Conservation (phyloP, 2,888 invertebrate species). For the Lasioglossum oenotherae region DNA sequence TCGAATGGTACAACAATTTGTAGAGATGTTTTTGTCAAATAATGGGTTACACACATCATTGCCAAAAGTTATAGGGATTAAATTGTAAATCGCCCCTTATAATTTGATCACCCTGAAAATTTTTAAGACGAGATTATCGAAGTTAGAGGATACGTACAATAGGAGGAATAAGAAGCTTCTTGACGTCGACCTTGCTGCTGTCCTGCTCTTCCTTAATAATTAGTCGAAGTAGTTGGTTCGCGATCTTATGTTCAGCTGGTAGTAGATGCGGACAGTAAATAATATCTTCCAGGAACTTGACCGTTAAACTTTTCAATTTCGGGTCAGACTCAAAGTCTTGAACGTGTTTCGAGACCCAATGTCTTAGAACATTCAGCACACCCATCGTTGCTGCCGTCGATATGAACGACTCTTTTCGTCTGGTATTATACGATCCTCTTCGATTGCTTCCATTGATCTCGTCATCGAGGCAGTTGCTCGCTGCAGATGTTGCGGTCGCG, state of each 20-base stretch:
- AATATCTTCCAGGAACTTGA: constrained; percentile 95
- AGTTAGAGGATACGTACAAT: constrained; percentile 85
- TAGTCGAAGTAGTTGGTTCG: constrained; percentile 91
- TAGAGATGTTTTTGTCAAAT: too few relatives aligned
- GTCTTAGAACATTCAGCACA: constrained; percentile 94
- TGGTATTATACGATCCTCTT: constrained; percentile 84
- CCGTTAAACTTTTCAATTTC: constrained; percentile 90
- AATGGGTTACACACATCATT: neutral
- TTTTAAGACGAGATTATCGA: neutral
- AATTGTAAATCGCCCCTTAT: neutral
- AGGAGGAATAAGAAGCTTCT: constrained; percentile 89
- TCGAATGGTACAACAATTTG: neutral
- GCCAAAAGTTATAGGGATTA: neutral
- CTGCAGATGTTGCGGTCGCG: constrained; percentile 95
- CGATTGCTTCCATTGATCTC: constrained; percentile 71
- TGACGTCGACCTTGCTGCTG: constrained; percentile 89
- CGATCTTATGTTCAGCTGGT: constrained; percentile 95
- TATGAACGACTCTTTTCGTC: constrained; percentile 91
- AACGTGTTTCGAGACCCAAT: constrained; percentile 96
- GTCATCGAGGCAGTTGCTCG: constrained; percentile 92
- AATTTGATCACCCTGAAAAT: neutral
- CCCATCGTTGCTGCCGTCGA: constrained; percentile 98
- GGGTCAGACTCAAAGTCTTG: constrained; percentile 94
- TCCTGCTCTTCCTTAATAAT: constrained; percentile 91
- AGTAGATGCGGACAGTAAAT: constrained; percentile 92